These are phyloP conservation scores for Phylloscopus trochiloides DNA, from an alignment of 2,113 vertebrate genomes.

Conservation along the genomic window DNA sequence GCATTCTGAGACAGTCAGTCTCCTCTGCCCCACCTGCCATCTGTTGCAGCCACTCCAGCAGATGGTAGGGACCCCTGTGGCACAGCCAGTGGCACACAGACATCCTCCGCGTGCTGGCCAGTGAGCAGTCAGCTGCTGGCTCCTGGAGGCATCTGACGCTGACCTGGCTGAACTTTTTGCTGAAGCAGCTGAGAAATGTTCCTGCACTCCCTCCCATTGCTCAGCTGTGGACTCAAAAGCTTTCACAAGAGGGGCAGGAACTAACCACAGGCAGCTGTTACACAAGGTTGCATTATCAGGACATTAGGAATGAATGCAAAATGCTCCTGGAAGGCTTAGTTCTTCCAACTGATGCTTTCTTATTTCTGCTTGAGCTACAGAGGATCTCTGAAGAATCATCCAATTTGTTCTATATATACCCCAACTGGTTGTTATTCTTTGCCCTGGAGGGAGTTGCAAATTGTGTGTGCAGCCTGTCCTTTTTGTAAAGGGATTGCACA, in stretches of 20 bases:
- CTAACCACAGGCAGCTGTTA: slow-evolving; percentile 21
- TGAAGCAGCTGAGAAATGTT: slow-evolving; percentile 36
- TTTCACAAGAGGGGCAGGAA: background rate
- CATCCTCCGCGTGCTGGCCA: background rate
- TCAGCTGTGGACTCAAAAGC: background rate
- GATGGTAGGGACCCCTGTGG: background rate
- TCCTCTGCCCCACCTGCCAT: background rate
- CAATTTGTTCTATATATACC: background rate
- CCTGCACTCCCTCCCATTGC: background rate
- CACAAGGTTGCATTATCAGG: background rate
- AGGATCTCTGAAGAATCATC: slow-evolving; percentile 8
- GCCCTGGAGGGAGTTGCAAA: slow-evolving; percentile 6
- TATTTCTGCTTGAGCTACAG: slow-evolving; percentile 26
- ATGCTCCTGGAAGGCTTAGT: background rate
- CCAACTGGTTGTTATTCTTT: background rate
- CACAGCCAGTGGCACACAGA: background rate
- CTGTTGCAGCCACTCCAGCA: background rate
- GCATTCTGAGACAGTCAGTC: background rate
- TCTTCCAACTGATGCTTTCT: background rate
- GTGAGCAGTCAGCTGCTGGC: background rate
- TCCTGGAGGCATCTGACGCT: background rate
- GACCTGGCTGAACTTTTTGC: slow-evolving; percentile 28
- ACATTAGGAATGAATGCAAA: background rate
- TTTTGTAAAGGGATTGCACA: background rate
- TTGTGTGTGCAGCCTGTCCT: background rate